Evolutionary conservation across 1,140 invertebrate species (phyloP).

Genomic region (Oryzaephilus surinamensis): DNA sequence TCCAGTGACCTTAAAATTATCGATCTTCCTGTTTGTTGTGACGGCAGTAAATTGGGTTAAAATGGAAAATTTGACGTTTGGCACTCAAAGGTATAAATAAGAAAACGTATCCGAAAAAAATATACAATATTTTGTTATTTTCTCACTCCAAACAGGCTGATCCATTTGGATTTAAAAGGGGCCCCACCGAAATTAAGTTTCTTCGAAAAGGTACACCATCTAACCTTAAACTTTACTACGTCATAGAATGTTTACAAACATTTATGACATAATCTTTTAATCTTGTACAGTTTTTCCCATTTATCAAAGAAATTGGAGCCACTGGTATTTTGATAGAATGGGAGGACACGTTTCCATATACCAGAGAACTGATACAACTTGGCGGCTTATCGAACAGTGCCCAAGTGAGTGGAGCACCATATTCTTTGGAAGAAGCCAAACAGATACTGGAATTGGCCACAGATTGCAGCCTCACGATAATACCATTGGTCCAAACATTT

Average conservation of each 20-base stretch:
- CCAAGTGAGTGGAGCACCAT: constrained; percentile 36
- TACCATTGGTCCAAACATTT: constrained; percentile 93
- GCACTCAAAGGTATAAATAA: constrained; percentile 41
- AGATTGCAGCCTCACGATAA: constrained; percentile 38
- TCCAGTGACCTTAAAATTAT: background rate
- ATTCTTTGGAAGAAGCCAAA: constrained; percentile 37
- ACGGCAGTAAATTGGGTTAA: constrained; percentile 21
- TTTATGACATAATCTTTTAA: constrained; percentile 1
- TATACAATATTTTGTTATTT: too few relatives aligned
- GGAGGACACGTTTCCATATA: constrained; percentile 89
- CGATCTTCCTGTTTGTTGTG: constrained; percentile 1
- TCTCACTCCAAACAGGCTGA: too few relatives aligned
- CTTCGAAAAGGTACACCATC: constrained; percentile 47
- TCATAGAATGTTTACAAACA: constrained; percentile 5
- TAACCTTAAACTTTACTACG: constrained; percentile 4
- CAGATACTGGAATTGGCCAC: constrained; percentile 37
- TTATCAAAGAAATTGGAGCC: constrained; percentile 55
- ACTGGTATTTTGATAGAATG: constrained; percentile 82
- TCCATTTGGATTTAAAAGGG: constrained; percentile 71
- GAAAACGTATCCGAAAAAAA: too few relatives aligned
- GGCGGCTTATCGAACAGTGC: constrained; percentile 42
- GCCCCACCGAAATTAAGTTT: constrained; percentile 57
- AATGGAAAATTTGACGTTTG: constrained; percentile 44
- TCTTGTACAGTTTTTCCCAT: constrained; percentile 43
- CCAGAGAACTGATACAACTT: constrained; percentile 49